Conservation (phyloP, 2,113 vertebrate species). For the Mormyrus iriodes region DNA sequence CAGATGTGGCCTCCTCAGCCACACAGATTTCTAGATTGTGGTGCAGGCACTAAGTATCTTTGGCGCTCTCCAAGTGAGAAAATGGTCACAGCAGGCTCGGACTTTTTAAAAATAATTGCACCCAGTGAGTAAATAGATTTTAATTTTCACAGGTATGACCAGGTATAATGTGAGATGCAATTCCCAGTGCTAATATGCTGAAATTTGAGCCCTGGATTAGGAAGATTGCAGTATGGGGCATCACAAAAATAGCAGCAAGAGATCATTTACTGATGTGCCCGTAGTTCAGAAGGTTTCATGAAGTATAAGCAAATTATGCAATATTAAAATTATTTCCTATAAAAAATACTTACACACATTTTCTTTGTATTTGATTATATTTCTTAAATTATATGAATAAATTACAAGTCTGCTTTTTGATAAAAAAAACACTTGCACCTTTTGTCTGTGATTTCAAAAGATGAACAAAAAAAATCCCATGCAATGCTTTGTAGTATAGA, state of each 20-base stretch:
- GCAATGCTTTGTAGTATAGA: not conserved
- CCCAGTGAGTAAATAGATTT: not conserved
- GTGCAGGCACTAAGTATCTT: not conserved
- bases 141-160: not conserved
- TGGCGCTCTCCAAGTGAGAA: not conserved
- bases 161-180: not conserved
- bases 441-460: not conserved
- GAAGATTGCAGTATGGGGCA: not conserved
- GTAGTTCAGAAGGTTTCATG: not conserved
- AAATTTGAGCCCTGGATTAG: not conserved
- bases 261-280: not conserved
- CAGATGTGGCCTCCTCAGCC: constrained; percentile 1
- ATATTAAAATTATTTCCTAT: not conserved
- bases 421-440: not conserved
- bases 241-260: too few species aligned
- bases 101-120: not conserved
- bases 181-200: not conserved
- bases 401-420: not conserved
- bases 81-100: not conserved
- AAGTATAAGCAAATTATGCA: not conserved
- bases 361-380: not conserved
- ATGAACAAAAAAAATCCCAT: not conserved
- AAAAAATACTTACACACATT: not conserved
- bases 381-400: not conserved
- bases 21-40: not conserved